Evolutionary conservation across 2,113 vertebrate species (phyloP), one percentile per base, ranked within the genome.

Genomic region (Typhlomys cinereus): DNA sequence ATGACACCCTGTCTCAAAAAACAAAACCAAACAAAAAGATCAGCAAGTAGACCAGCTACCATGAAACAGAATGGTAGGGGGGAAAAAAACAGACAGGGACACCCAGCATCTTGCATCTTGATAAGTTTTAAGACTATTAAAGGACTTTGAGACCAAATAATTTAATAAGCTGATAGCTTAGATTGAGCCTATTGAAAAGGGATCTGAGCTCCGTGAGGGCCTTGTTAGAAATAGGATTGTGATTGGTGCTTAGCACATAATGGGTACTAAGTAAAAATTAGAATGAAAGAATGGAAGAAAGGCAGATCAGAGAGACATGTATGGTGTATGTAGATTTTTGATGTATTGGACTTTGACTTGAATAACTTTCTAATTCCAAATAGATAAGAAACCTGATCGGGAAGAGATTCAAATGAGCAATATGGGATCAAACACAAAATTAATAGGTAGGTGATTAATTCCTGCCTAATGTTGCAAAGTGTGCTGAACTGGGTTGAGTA

Each of bases 381-480:
- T 92, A 99, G 99, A 99, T 90, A 98, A 94, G 98, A 98, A 96
- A 98, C 96, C 98, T 85, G 99, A 98, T 78, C 98, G 98, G 96
- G 99, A 99, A 91, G 99, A 99, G 98, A 99, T 99, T 97, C 99
- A 99, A 91, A 98, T 99, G 98, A 99, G 99, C 97, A 99, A 98
- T 97, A 96, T 99, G 97, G 99, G 99, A 98, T 98, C 99, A 98
- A 99, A 99, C 98, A 97, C 97, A 98, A 96, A 91, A 91, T 36
- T 62, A 64, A 79, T 94, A 91, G 82, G 97, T 97, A 91, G 92
- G 96, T 96, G 46, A n/a, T 89, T 52, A 61, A 46, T 86, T 87
- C 4, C 50, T 67, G 31, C 70, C 39, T 82, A 34, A 86, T 73
- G 81, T 7, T 17, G 6, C 39, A 81, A 48, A 95, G 39, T 84